These are phyloP conservation scores for Teleiodes luculella DNA, from an alignment of 2,888 invertebrate species.

Conservation along the genomic window DNA sequence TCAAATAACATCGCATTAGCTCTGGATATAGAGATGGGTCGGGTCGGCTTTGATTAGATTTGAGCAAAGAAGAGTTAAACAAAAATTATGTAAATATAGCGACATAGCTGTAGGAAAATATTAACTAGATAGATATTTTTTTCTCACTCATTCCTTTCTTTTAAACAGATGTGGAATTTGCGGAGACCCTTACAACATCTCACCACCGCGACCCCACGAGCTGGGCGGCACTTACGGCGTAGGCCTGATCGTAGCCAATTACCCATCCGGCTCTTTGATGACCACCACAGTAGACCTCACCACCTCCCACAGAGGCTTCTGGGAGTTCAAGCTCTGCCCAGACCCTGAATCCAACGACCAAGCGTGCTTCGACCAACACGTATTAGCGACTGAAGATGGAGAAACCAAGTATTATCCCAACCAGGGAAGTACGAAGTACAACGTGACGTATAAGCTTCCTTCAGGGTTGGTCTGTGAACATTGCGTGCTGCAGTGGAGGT, in stretches of 20 bases:
- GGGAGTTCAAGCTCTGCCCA: conserved; percentile 89
- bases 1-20: too few relatives aligned
- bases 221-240: conserved; percentile 88
- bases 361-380: conserved; percentile 84
- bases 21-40: too few relatives aligned
- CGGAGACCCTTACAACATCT: conserved; percentile 87
- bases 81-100: too few relatives aligned
- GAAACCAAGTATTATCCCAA: conserved; percentile 83
- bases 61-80: too few relatives aligned
- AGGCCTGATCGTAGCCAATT: conserved; percentile 85
- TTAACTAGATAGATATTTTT: too few relatives aligned
- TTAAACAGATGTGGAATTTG: conserved; percentile 85
- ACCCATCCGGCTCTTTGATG: conserved; percentile 81
- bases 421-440: conserved; percentile 83
- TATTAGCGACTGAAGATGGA: conserved; percentile 77
- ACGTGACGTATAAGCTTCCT: conserved; percentile 80
- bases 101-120: too few relatives aligned
- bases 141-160: too few relatives aligned
- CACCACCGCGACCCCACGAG: conserved; percentile 85
- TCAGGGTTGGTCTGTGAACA: conserved; percentile 83
- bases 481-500: conserved; percentile 92
- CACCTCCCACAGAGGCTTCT: conserved; percentile 90
- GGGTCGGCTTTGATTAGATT: too few relatives aligned
- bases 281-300: conserved; percentile 86
- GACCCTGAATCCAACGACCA: conserved; percentile 83